Conservation (phyloP, 1,140 invertebrate species). For the Brachionus plicatilis region DNA sequence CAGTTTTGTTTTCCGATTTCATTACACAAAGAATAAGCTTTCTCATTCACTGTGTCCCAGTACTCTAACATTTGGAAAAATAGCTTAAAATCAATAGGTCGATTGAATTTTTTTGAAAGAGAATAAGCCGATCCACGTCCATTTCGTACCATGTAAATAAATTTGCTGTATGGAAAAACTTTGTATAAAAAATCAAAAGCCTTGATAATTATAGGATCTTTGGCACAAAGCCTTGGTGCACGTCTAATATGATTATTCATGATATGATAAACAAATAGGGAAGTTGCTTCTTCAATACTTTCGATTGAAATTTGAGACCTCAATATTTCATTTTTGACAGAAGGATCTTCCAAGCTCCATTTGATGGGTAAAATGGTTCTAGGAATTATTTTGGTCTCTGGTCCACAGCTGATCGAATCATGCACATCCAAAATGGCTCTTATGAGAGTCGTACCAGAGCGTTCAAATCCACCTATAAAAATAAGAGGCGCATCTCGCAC, state of each 20-base stretch:
- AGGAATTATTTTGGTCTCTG: slow-evolving; percentile 93
- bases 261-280: no score
- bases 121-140: slow-evolving; percentile 91
- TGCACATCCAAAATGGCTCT: slow-evolving; percentile 96
- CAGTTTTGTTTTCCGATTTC: slow-evolving; percentile 76
- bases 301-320: slow-evolving; percentile 88
- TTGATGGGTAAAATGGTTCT: slow-evolving; percentile 74
- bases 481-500: neutral
- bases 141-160: slow-evolving; percentile 94
- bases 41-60: slow-evolving; percentile 88
- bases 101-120: slow-evolving; percentile 91
- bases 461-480: slow-evolving; percentile 93
- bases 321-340: slow-evolving; percentile 64
- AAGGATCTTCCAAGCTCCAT: slow-evolving; percentile 84
- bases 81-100: slow-evolving; percentile 86
- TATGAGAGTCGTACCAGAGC: slow-evolving; percentile 92
- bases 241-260: no score
- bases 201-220: no score
- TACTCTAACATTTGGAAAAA: slow-evolving; percentile 86
- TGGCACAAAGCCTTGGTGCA: no score
- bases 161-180: slow-evolving; percentile 73
- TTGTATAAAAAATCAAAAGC: no score
- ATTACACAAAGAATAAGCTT: slow-evolving; percentile 86
- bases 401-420: slow-evolving; percentile 92
- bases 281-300: slow-evolving; percentile 60